Conservation (phyloP, 2,888 invertebrate species). For the Sarcophaga carnaria region DNA sequence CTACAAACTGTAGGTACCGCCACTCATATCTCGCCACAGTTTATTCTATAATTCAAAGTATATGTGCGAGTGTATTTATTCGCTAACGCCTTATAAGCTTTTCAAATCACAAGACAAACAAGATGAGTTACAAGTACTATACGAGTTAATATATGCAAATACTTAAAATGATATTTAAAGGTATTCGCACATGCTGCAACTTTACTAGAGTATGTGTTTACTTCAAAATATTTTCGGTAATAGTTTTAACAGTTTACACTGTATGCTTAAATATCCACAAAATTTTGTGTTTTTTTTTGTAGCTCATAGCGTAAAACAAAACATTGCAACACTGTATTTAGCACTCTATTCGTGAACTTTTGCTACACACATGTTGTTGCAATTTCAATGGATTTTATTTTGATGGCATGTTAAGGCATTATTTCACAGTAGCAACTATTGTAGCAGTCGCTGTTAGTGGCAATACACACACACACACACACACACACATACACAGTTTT, state of each 20-base stretch:
- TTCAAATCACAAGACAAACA: slow-evolving; percentile 14
- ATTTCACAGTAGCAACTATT: background rate
- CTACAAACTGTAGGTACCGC: no score
- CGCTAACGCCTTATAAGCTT: no score
- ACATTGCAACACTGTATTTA: no score
- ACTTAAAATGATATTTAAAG: background rate
- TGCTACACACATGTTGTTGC: background rate
- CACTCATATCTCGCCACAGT: no score
- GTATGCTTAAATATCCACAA: slow-evolving; percentile 24
- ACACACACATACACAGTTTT: no score
- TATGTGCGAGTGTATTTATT: no score
- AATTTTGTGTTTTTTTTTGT: background rate
- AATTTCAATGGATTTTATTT: background rate
- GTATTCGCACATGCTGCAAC: background rate
- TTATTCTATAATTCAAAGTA: no score
- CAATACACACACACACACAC: background rate
- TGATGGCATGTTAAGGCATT: background rate
- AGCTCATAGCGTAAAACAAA: no score
- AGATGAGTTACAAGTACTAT: background rate
- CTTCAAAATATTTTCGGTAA: slow-evolving; percentile 45
- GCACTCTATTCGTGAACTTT: background rate
- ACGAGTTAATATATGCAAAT: background rate
- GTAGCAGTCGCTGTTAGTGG: background rate
- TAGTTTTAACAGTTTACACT: slow-evolving; percentile 62
- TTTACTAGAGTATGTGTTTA: background rate